These are phyloP conservation scores for Orthonevra nobilis DNA, from an alignment of 2,888 invertebrate genomes.

Conservation along the genomic window DNA sequence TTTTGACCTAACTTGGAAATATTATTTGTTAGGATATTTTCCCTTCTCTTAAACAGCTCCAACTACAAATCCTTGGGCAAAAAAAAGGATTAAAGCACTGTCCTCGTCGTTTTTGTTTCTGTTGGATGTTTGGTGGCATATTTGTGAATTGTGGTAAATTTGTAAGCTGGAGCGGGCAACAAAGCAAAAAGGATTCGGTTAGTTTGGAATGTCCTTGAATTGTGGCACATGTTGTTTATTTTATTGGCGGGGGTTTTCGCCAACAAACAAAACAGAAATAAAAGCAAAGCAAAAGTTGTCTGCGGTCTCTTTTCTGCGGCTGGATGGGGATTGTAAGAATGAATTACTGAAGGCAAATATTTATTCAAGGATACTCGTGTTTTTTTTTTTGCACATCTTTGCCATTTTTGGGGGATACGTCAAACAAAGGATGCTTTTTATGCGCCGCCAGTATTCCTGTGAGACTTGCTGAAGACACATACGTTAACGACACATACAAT, in stretches of 20 bases:
- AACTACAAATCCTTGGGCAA: constrained; percentile 8
- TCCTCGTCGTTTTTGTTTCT: neutral
- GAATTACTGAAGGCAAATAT: constrained; percentile 24
- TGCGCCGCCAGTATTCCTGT: too few relatives aligned
- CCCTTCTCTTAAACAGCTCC: constrained; percentile 1
- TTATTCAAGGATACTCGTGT: constrained; percentile 25
- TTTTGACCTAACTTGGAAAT: constrained; percentile 36
- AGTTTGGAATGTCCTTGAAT: constrained; percentile 48
- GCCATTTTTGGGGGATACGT: neutral
- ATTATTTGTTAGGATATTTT: constrained; percentile 35
- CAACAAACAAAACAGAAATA: neutral
- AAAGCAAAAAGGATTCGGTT: neutral
- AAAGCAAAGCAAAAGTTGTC: constrained; percentile 21
- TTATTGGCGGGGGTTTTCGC: constrained; percentile 3
- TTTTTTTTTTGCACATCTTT: constrained; percentile 12
- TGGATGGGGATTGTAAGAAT: constrained; percentile 1
- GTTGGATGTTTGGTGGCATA: neutral
- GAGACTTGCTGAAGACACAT: too few relatives aligned
- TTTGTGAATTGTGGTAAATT: constrained; percentile 2
- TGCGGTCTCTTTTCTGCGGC: neutral
- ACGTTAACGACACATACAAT: too few relatives aligned
- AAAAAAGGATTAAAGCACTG: neutral
- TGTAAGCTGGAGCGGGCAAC: neutral
- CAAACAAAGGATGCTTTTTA: neutral
- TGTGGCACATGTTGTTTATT: constrained; percentile 33